Base-by-base conservation (phyloP, 2,888 invertebrate genomes). In the Drosophila merina region DNA sequence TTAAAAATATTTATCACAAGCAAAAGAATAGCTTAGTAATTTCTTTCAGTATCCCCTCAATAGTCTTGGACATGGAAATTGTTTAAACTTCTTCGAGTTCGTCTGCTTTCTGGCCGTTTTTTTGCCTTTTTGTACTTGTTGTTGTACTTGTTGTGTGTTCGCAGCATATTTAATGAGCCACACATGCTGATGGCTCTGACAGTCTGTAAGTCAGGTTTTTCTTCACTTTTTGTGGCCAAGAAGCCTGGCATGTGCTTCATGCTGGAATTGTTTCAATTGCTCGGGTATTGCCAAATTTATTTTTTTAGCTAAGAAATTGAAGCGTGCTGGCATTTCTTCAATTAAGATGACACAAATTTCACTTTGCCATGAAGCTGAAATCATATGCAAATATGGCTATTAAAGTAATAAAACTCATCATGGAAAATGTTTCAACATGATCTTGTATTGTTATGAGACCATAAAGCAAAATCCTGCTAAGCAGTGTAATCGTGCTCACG, bases 11-110 rank as follows among this genome's bases (percentile, higher is more conserved):
- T 20, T 20, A 20, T 20, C 20, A 20, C 20, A 20, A 20, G 20
- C 20, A 2, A 20, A 20, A 20, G 20, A 20, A 1, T 20, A 20
- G 20, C 20, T 20, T 20, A 20, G 20, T 20, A 20, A 20, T 36
- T 44, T 26, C 14, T 62, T 9, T 7, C 6, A 4, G 48, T 48
- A 40, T 77, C 70, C 64, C 87, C 76, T 84, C 86, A 78, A 88
- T 84, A 76, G 87, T 74, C 79, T 76, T 86, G 74, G 87, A 84
- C 85, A 88, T 86, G 85, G 86, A 85, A 85, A 85, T 85, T 85
- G 87, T 76, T 62, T 49, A 60, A 45, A 72, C 64, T 55, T 67
- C 55, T 66, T 54, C 47, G 68, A 33, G 28, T 30, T 56, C 68
- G 14, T 36, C 33, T 52, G 67, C 63, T 66, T 67, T 62, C 25